Conservation (phyloP, 2,888 invertebrate genomes). For the Drosophila mayaguana region DNA sequence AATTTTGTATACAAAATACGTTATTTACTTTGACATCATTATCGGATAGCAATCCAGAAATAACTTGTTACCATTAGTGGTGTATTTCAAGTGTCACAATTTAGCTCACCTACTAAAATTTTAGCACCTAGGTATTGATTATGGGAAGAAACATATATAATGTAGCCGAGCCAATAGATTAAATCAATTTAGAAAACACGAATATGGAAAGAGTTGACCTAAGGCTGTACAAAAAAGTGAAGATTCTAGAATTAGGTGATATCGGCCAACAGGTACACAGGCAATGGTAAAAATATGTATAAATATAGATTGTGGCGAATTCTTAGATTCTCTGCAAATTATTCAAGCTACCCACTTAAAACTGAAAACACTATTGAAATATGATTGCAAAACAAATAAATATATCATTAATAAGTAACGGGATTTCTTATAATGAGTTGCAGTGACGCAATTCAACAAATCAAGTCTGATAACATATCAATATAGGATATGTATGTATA, state of each 20-base stretch:
- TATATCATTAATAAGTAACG: slow-evolving; percentile 27
- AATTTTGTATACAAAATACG: slow-evolving; percentile 9
- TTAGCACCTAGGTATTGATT: slow-evolving; percentile 36
- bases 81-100: background rate
- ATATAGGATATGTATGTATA: slow-evolving; percentile 10
- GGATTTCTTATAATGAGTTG: slow-evolving; percentile 39
- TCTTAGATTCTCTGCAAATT: background rate
- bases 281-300: too few species aligned
- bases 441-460: slow-evolving; percentile 60
- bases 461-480: slow-evolving; percentile 50
- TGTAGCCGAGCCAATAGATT: background rate
- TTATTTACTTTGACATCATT: slow-evolving; percentile 43
- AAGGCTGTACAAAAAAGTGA: background rate
- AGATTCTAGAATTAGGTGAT: too few species aligned
- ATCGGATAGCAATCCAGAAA: slow-evolving; percentile 40
- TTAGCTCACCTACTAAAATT: slow-evolving; percentile 24
- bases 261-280: too few species aligned
- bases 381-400: slow-evolving; percentile 35
- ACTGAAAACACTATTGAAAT: background rate
- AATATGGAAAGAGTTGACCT: background rate
- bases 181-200: background rate
- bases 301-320: background rate
- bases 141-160: background rate
- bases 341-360: background rate
- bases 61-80: slow-evolving; percentile 42